Evolutionary conservation across 2,113 vertebrate species (phyloP), one percentile per base, ranked within the genome.

Genomic region (Stomatorhinus ivindoensis): DNA sequence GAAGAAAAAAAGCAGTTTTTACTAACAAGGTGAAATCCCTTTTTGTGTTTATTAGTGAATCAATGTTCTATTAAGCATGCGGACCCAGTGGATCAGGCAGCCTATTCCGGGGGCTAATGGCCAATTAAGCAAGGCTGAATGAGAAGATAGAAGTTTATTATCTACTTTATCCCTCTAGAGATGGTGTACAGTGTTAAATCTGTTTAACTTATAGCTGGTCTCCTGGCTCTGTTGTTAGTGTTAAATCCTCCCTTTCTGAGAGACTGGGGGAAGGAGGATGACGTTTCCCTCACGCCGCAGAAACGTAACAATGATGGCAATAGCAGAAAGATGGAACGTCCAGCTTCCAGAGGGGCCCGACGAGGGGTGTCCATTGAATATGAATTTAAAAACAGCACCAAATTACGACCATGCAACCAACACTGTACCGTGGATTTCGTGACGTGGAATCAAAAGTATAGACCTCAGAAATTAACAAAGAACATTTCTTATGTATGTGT

Each of bases 121-220:
- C 87, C 80, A 90, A 90, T 90, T 90, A 90, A 90, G 87, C 51
- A 9, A 85, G 42, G 88, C 86, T 88, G 87, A 90, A 88, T 90
- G 89, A 90, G 87, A 88, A 82, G 87, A 51, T 88, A 47, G 89
- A 73, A 88, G 89, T 90, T 88, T 90, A 88, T 90, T 90, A 90
- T 42, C 76, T 90, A 44, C 53, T 87, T 90, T 88, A 84, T 73
- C 86, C 55, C 87, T 80, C 76, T 35, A 82, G 87, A 90, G 89
- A 87, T 21, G 85, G 85, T 39, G 85, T 87, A 87, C 85, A 87
- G 85, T 87, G 85, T 87, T 35, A 87, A 87, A 87, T 87, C 85
- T 51, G 85, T 53, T 87, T 87, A 87, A 87, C 85, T 87, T 87
- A 87, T 53, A 86, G 84, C 51, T 42, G 19, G 31, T 87, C 87